Conservation (phyloP, 2,888 invertebrate species). For the Protula sp. region DNA sequence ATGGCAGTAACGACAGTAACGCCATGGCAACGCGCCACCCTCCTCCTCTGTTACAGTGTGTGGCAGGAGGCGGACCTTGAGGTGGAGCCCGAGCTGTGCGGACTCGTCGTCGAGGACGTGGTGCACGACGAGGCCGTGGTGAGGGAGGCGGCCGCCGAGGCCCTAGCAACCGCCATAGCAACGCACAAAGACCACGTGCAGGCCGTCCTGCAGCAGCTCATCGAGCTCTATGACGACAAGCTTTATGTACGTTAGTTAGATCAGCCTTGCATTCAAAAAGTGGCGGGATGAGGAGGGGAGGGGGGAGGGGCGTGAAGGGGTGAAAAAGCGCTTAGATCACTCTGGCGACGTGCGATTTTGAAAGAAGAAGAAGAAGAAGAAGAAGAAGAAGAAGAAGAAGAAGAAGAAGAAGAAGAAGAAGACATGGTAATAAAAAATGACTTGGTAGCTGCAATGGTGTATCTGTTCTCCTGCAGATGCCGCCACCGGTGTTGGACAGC, state of each 20-base stretch:
- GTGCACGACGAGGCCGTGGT: slow-evolving; percentile 77
- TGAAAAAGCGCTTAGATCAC: too few relatives aligned
- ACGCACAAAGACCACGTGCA: slow-evolving; percentile 58
- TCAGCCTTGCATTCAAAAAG: too few relatives aligned
- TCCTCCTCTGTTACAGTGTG: slow-evolving; percentile 31
- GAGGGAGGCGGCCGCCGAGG: slow-evolving; percentile 75
- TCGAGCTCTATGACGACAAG: slow-evolving; percentile 71
- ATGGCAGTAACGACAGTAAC: too few relatives aligned
- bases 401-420: too few relatives aligned
- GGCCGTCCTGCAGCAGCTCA: slow-evolving; percentile 62
- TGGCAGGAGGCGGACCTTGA: slow-evolving; percentile 34
- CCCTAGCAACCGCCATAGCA: slow-evolving; percentile 61
- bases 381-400: too few relatives aligned
- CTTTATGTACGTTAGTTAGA: slow-evolving; percentile 62
- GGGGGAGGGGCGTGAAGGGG: too few relatives aligned
- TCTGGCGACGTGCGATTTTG: too few relatives aligned
- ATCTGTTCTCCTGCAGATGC: slow-evolving; percentile 46
- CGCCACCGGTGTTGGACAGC: slow-evolving; percentile 66
- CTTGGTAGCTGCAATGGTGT: too few relatives aligned
- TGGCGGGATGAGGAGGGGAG: too few relatives aligned
- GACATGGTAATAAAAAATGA: too few relatives aligned
- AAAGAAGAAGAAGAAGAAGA: too few relatives aligned
- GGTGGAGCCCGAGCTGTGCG: slow-evolving; percentile 36
- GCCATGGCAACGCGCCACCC: too few relatives aligned
- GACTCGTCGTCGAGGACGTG: slow-evolving; percentile 50